Evolutionary conservation across 2,888 invertebrate genomes (phyloP).

Genomic region (Gordius sp.): DNA sequence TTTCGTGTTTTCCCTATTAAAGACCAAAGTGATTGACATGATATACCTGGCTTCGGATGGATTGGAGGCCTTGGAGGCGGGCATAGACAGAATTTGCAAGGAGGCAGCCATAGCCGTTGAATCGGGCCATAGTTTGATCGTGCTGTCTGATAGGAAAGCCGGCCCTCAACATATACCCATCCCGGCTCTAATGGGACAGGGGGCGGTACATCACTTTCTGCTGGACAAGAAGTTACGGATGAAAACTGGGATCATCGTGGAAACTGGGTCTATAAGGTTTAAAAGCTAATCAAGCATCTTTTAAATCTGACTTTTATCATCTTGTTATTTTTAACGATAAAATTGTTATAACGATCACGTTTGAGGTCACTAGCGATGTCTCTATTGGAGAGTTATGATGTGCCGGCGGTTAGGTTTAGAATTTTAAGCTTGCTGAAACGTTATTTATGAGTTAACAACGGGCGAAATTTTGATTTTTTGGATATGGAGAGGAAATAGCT

Average conservation of each 20-base stretch:
- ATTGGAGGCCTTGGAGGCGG: constrained; percentile 42
- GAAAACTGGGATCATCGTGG: constrained; percentile 75
- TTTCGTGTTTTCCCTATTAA: too few relatives aligned
- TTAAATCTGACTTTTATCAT: neutral
- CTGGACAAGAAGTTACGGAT: constrained; percentile 77
- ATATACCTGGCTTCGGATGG: constrained; percentile 55
- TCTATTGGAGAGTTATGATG: too few relatives aligned
- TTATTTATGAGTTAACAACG: too few relatives aligned
- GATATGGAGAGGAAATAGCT: too few relatives aligned
- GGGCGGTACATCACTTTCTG: constrained; percentile 75
- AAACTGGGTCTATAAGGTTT: constrained; percentile 66
- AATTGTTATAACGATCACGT: too few relatives aligned
- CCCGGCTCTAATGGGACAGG: constrained; percentile 48
- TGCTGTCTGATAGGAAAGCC: constrained; percentile 45
- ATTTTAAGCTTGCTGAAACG: too few relatives aligned
- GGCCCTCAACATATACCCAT: constrained; percentile 26
- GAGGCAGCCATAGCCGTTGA: constrained; percentile 54
- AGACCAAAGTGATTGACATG: constrained; percentile 56
- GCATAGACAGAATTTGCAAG: constrained; percentile 49
- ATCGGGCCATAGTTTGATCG: constrained; percentile 50
- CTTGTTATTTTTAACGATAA: too few relatives aligned
- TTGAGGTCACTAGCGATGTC: too few relatives aligned
- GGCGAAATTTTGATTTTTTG: too few relatives aligned
- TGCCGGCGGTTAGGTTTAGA: too few relatives aligned
- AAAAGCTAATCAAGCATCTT: neutral